Percentiles rank a stretch among this genome's conserved stretches.
phyloP scores from a whole-genome alignment of 37 sponge, comb jelly and placozoan genomes.

The Beroe ovata region DNA sequence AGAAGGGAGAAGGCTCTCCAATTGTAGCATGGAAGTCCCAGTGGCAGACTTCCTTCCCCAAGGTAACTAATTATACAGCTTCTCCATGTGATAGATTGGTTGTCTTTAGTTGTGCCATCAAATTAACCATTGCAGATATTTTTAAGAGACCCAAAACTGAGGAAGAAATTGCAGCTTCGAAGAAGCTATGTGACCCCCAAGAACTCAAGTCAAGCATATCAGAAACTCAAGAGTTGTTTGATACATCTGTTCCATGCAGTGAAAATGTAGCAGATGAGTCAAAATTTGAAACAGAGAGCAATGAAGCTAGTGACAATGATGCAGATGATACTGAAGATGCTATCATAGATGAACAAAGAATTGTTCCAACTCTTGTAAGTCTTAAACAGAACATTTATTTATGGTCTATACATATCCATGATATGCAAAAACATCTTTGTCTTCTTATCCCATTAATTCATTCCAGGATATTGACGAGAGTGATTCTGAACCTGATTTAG shows the following conservation, averaged over 20 bases:
- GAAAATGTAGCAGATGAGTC: background rate
- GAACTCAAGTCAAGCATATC: background rate
- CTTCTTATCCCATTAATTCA: too few relatives aligned
- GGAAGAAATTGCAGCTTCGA: background rate
- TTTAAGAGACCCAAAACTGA: background rate
- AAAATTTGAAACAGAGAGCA: background rate
- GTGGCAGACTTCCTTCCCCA: too few relatives aligned
- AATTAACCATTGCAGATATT: background rate
- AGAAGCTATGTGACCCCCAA: background rate
- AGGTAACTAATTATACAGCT: too few relatives aligned
- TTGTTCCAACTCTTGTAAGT: background rate
- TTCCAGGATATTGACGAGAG: background rate
- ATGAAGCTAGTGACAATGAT: background rate
- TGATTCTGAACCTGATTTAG: background rate
- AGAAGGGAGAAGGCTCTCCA: too few relatives aligned
- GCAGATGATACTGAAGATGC: background rate
- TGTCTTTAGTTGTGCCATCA: background rate
- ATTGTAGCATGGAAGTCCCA: too few relatives aligned
- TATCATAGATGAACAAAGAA: background rate
- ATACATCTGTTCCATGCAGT: background rate
- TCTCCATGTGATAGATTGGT: background rate
- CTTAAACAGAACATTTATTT: too few relatives aligned
- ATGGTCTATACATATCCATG: too few relatives aligned
- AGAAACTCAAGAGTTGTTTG: background rate
- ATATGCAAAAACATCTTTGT: too few relatives aligned